phyloP scores from a whole-genome alignment of 2,888 invertebrate species.

The Epirrhoe alternata region DNA sequence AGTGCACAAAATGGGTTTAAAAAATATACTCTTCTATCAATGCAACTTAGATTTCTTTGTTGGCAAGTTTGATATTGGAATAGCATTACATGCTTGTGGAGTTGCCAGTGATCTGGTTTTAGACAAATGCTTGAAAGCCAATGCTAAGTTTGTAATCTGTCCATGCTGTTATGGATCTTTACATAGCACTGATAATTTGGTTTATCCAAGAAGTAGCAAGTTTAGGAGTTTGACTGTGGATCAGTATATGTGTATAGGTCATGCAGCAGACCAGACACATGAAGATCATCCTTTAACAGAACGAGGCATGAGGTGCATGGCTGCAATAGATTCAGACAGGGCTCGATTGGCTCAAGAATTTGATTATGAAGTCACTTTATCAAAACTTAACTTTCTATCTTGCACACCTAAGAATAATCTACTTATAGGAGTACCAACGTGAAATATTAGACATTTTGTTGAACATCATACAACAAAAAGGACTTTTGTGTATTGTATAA shows the following conservation, averaged over 20 bases:
- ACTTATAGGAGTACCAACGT: conserved; percentile 86
- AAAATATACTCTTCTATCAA: conserved; percentile 92
- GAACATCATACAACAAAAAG: background rate
- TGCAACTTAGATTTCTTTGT: conserved; percentile 96
- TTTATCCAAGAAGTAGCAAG: conserved; percentile 92
- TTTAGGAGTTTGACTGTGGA: conserved; percentile 80
- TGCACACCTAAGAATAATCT: conserved; percentile 98
- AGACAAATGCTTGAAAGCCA: conserved; percentile 90
- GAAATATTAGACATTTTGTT: conserved; percentile 30
- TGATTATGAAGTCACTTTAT: conserved; percentile 90
- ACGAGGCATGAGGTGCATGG: conserved; percentile 95
- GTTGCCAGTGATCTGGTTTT: conserved; percentile 97
- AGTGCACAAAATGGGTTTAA: conserved; percentile 87
- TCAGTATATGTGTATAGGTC: conserved; percentile 93
- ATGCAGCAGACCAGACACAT: conserved; percentile 97
- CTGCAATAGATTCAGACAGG: conserved; percentile 94
- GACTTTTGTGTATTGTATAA: background rate
- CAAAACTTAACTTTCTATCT: conserved; percentile 90
- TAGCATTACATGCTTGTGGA: conserved; percentile 97
- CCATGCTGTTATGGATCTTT: conserved; percentile 98
- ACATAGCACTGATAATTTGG: conserved; percentile 91
- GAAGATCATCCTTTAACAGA: conserved; percentile 87
- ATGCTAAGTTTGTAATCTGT: conserved; percentile 94
- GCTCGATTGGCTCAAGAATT: conserved; percentile 89
- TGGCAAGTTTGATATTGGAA: conserved; percentile 93